These are phyloP conservation scores for Drosophila paramelanica DNA, from an alignment of 2,888 invertebrate species.

Conservation along the genomic window DNA sequence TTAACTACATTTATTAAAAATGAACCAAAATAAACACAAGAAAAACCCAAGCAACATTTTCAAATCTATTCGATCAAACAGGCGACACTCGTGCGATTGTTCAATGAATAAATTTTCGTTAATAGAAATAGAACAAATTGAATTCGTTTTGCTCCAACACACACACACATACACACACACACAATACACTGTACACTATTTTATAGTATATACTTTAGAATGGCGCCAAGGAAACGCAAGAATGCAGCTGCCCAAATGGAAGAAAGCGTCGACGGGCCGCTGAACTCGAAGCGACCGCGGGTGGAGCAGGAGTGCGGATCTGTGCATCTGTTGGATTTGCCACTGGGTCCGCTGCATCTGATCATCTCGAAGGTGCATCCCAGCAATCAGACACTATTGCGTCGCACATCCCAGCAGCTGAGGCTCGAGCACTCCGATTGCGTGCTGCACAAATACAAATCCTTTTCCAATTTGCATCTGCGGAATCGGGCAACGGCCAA, in stretches of 20 bases:
- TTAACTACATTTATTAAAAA: constrained; percentile 2
- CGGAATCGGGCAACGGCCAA: too few relatives aligned
- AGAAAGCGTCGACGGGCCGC: not conserved
- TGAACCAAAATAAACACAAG: not conserved
- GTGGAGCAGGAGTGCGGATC: not conserved
- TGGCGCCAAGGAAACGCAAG: constrained; percentile 25
- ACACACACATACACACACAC: too few relatives aligned
- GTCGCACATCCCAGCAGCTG: constrained; percentile 6
- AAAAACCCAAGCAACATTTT: not conserved
- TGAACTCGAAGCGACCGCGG: constrained; percentile 1
- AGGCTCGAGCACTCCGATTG: constrained; percentile 5
- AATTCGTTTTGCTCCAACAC: not conserved
- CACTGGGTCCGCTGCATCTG: constrained; percentile 24
- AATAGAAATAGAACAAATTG: constrained; percentile 5
- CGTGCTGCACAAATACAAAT: constrained; percentile 30
- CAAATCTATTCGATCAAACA: constrained; percentile 18
- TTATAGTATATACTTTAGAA: not conserved
- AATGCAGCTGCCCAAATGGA: not conserved
- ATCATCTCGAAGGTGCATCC: constrained; percentile 32
- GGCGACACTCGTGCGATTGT: constrained; percentile 18
- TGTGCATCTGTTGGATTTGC: constrained; percentile 30
- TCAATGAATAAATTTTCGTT: constrained; percentile 25
- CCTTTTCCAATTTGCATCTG: not conserved
- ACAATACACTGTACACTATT: too few relatives aligned
- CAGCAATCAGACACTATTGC: constrained; percentile 17